These are phyloP conservation scores for Melipona quadrifasciata DNA, from an alignment of 1,140 invertebrate species.

Conservation along the genomic window DNA sequence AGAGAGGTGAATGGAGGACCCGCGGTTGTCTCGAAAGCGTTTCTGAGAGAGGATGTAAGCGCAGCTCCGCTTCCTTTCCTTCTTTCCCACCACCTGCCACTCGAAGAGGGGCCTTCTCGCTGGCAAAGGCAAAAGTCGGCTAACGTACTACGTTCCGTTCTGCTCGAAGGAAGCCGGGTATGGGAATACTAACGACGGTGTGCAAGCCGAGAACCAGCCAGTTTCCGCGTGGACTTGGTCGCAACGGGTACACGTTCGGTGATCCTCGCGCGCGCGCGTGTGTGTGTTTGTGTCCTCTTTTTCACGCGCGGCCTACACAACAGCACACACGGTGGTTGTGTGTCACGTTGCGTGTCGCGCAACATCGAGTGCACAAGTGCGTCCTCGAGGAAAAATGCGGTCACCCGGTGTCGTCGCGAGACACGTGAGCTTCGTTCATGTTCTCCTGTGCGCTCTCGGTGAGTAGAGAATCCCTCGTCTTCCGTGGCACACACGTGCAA, in stretches of 20 bases:
- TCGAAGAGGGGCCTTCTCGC: neutral
- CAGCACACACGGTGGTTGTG: too few species aligned
- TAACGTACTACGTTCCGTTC: slow-evolving; percentile 63
- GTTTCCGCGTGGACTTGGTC: slow-evolving; percentile 76
- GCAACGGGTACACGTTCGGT: slow-evolving; percentile 41
- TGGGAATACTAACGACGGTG: slow-evolving; percentile 68
- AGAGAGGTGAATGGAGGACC: neutral
- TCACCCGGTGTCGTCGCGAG: neutral
- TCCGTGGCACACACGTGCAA: neutral
- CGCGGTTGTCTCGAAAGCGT: slow-evolving; percentile 15
- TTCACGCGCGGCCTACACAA: neutral
- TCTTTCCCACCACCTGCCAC: slow-evolving; percentile 69
- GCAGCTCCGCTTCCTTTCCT: slow-evolving; percentile 66
- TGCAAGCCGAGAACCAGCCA: slow-evolving; percentile 70
- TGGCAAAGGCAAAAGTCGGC: slow-evolving; percentile 73
- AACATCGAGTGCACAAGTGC: neutral
- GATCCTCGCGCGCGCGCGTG: neutral
- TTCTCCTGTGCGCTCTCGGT: slow-evolving; percentile 35
- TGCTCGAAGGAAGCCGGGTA: slow-evolving; percentile 61
- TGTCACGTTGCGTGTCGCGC: neutral
- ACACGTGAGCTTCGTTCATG: slow-evolving; percentile 16
- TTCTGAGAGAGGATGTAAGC: slow-evolving; percentile 57
- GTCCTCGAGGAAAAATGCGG: slow-evolving; percentile 24
- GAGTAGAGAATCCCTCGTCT: slow-evolving; percentile 20
- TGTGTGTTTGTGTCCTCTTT: neutral